Base-by-base conservation (phyloP, 2,113 vertebrate species). In the Alethe castanea region DNA sequence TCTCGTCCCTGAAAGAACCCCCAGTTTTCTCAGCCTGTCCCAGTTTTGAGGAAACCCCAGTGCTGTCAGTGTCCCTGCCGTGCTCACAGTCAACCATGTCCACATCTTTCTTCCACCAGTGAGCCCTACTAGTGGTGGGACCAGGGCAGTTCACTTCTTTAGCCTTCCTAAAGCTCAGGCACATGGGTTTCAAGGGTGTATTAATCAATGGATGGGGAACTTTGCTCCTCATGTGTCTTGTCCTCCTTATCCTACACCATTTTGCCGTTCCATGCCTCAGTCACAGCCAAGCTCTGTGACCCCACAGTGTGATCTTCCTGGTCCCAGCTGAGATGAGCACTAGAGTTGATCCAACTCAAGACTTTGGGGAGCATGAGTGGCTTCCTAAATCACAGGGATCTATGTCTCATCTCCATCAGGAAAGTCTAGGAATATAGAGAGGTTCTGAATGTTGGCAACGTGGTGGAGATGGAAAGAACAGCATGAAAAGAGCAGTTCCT, bases 21-120 rank as follows among this genome's bases (percentile, higher is more conserved):
- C 10, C 12, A 15, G 6, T 3, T 48, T 31, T 48, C 17, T 57
- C 18, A 26, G 5, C 28, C 57, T 67, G 8, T 57, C 17, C 33
- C 31, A 1, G 0, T 14, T 31, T 13, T 33, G 18, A 38, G 28
- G 28, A 11, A 8, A 22, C 14, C 3, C n/a, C 13, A 17, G 28
- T 38, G n/a, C 26, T 6, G 3, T 47, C 42, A 33, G 4, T 25
- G 6, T 42, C 19, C 8, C 22, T 47, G 52, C 4, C 3, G 3
- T 3, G 1, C 16, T 54, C 26, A 19, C 3, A 6, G 22, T 57
- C 62, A 33, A 20, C 6, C n/a, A 20, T 10, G 12, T 45, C 50
- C 15, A 44, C 11, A 2, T 36, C 17, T 2, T 17, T 81, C 5
- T 57, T 38, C 62, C 7, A 7, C 25, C 9, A 5, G 19, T 12